phyloP scores from a whole-genome alignment of 2,888 invertebrate species.

The Folsomia manolachei region DNA sequence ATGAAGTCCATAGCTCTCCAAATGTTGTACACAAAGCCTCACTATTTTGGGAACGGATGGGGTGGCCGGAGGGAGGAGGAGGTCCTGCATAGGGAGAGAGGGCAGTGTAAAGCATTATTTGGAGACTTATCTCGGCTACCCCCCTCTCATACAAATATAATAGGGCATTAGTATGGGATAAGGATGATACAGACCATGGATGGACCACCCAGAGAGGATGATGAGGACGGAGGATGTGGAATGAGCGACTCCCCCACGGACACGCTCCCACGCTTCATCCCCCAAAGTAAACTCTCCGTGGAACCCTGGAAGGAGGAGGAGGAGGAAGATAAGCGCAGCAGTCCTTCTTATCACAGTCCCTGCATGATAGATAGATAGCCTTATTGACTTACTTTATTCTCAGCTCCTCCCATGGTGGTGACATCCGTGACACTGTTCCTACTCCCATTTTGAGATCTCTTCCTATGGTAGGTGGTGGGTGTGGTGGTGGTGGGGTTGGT shows the following conservation, averaged over 20 bases:
- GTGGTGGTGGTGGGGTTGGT: conserved; percentile 23
- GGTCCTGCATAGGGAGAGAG: conserved; percentile 20
- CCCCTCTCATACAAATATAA: no score
- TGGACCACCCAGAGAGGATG: no score
- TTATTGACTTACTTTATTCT: conserved; percentile 30
- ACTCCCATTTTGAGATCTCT: conserved; percentile 46
- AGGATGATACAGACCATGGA: no score
- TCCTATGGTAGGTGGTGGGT: neutral
- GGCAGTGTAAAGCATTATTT: no score
- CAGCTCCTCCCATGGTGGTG: conserved; percentile 27
- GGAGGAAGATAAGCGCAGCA: neutral
- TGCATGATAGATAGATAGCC: no score
- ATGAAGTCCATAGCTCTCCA: conserved; percentile 75
- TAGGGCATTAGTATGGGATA: no score
- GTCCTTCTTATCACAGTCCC: neutral
- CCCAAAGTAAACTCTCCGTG: conserved; percentile 12
- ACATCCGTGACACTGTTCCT: conserved; percentile 39
- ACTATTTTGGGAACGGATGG: conserved; percentile 72
- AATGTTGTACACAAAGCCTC: conserved; percentile 73
- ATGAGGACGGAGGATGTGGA: neutral
- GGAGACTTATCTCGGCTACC: no score
- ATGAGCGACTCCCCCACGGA: conserved; percentile 15
- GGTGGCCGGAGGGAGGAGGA: conserved; percentile 11
- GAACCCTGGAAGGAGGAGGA: no score
- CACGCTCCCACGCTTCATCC: conserved; percentile 23